A percentile compares a stretch with the other conserved stretches of the same genome.
Conservation (phyloP, 2,113 vertebrate genomes). For the Lampris megalopsis region DNA sequence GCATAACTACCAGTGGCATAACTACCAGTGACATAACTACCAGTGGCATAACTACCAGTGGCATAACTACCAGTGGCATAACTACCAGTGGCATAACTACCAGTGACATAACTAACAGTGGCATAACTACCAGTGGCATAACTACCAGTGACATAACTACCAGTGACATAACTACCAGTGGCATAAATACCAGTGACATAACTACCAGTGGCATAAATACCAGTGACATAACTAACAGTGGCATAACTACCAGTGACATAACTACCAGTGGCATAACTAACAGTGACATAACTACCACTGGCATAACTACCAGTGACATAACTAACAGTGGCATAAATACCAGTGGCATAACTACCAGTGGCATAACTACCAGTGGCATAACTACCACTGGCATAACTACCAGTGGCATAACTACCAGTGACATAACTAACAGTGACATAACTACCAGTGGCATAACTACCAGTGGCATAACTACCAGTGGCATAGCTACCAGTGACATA, state of each 20-base stretch:
- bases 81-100: slow-evolving; percentile 67
- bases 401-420: not conserved
- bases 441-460: slow-evolving; percentile 40
- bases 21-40: slow-evolving; percentile 67
- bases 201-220: slow-evolving; percentile 41
- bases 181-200: slow-evolving; percentile 21
- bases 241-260: slow-evolving; percentile 26
- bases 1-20: slow-evolving; percentile 64
- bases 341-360: slow-evolving; percentile 60
- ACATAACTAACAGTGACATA: slow-evolving; percentile 21
- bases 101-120: slow-evolving; percentile 60
- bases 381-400: slow-evolving; percentile 67
- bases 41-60: slow-evolving; percentile 61
- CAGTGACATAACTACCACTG: slow-evolving; percentile 60
- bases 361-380: slow-evolving; percentile 64
- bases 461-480: no score
- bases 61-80: slow-evolving; percentile 64
- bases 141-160: no score
- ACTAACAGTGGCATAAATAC: slow-evolving; percentile 67
- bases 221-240: slow-evolving; percentile 58
- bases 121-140: slow-evolving; percentile 55
- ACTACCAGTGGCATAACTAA: slow-evolving; percentile 67
- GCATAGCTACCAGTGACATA: no score
- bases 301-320: slow-evolving; percentile 64
- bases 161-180: slow-evolving; percentile 58